phyloP scores from a whole-genome alignment of 2,113 vertebrate genomes.

The Tragelaphus buxtoni region DNA sequence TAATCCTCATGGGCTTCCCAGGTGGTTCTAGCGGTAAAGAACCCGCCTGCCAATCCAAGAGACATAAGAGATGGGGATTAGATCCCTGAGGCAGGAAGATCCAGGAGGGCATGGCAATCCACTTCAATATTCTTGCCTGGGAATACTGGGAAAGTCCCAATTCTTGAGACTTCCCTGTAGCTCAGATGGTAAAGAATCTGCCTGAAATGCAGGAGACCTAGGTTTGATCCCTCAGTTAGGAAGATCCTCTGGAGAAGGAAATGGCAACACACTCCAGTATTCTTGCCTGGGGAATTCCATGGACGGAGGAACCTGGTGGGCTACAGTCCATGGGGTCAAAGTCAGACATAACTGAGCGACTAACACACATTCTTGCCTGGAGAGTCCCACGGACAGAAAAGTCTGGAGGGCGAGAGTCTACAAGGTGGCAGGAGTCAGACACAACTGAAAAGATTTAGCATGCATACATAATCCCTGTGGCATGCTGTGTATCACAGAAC shows the following conservation, averaged over 20 bases:
- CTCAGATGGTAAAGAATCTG: not conserved
- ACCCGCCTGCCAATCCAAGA: not conserved
- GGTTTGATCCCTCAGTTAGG: not conserved
- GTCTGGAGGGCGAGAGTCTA: rapidly evolving
- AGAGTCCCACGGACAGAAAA: not conserved
- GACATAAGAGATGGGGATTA: not conserved
- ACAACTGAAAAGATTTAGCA: not conserved
- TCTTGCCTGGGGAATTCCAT: not conserved
- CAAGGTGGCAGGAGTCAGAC: not conserved
- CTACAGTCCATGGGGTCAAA: not conserved
- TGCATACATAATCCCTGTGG: not conserved
- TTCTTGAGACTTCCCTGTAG: not conserved
- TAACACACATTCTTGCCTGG: not conserved
- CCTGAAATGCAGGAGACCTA: not conserved
- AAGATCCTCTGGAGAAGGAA: not conserved
- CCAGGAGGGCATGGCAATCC: not conserved
- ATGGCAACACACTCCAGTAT: not conserved
- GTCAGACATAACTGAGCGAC: not conserved
- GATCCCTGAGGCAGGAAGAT: not conserved
- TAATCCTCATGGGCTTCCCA: not conserved
- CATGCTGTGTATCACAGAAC: not conserved
- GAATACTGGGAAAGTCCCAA: not conserved
- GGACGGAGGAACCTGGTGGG: not conserved
- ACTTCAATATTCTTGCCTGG: not conserved
- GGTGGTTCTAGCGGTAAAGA: not conserved